phyloP scores from a whole-genome alignment of 2,797 vertebrate species.

The Prionace glauca region DNA sequence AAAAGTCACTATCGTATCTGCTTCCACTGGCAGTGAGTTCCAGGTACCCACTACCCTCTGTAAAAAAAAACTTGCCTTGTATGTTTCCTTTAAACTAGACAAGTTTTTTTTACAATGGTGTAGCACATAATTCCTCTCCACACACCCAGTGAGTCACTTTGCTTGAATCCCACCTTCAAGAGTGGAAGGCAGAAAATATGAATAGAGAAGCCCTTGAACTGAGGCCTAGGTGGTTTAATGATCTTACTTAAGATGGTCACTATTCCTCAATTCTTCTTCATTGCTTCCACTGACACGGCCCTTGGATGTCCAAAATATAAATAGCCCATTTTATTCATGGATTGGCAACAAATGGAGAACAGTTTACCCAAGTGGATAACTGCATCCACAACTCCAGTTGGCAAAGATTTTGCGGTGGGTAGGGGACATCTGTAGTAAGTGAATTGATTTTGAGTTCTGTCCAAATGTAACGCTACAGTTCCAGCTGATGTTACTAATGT shows the following conservation, averaged over 20 bases:
- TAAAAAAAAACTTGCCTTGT: no score
- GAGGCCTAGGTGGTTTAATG: background rate
- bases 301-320: background rate
- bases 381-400: background rate
- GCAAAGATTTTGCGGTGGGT: background rate
- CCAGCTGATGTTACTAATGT: no score
- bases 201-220: background rate
- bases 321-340: background rate
- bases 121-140: background rate
- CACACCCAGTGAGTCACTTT: background rate
- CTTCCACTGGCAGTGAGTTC: no score
- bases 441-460: background rate
- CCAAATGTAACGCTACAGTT: no score
- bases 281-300: background rate
- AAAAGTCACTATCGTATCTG: no score
- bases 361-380: background rate
- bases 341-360: background rate
- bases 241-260: background rate
- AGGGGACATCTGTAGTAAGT: background rate
- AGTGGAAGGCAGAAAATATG: background rate
- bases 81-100: no score
- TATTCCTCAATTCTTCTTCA: background rate
- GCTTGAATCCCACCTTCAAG: background rate
- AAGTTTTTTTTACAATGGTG: no score
- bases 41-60: no score